Evolutionary conservation across 2,113 vertebrate genomes (phyloP).

Genomic region (Anguilla rostrata): DNA sequence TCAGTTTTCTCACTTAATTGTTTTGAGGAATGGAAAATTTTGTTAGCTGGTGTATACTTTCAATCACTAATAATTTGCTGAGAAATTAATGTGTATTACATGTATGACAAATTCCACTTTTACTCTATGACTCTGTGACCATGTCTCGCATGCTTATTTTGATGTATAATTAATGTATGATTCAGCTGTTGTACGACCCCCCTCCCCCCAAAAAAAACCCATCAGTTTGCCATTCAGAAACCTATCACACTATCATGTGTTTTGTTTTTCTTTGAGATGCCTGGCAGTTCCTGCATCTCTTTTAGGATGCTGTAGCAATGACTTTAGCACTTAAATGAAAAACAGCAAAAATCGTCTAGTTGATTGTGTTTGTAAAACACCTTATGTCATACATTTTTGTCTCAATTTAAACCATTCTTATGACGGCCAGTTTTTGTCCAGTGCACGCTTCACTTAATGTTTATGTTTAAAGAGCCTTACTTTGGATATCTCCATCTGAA

Average conservation of each 20-base stretch:
- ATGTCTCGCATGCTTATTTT: neutral
- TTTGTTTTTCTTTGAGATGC: neutral
- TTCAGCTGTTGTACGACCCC: neutral
- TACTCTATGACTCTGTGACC: neutral
- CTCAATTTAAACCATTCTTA: neutral
- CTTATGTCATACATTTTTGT: neutral
- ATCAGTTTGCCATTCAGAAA: neutral
- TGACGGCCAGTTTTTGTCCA: neutral
- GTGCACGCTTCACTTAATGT: neutral
- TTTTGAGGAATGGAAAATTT: too few relatives aligned
- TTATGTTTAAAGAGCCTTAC: neutral
- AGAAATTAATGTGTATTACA: too few relatives aligned
- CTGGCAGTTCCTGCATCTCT: neutral
- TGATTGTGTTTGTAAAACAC: neutral
- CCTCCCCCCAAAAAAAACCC: neutral
- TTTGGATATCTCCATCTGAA: neutral
- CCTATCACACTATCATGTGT: neutral
- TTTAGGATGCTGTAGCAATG: neutral
- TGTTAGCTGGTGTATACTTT: too few relatives aligned
- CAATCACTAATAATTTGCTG: too few relatives aligned
- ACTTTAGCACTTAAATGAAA: neutral
- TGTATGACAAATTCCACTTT: neutral
- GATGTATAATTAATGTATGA: neutral
- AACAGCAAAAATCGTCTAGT: neutral
- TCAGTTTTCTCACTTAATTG: too few relatives aligned